Base-by-base conservation (phyloP, 1,140 invertebrate species). In the Drosophila athabasca region DNA sequence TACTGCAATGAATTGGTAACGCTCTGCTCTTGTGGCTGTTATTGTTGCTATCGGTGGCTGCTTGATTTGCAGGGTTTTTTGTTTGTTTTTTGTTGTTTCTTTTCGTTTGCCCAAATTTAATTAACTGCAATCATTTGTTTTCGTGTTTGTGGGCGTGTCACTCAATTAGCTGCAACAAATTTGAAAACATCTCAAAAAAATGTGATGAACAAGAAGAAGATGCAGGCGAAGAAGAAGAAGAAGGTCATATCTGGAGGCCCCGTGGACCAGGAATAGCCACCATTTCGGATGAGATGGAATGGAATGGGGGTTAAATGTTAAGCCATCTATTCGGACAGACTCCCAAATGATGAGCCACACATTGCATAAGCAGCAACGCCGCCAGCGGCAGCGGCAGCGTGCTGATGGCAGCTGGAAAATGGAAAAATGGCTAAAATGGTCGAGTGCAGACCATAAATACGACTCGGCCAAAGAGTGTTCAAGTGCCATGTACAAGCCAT, bases 1-100 rank as follows among this genome's bases (percentile, higher is more conserved):
- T 82, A 88, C 83, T 66, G 83, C 82, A 88, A 79, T 87, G 82
- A 72, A 88, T 87, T 78, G 84, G 72, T 59, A 77, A 66, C 59
- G 69, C 51, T 39, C 35, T 39, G 35, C 35, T 39, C 35, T 39
- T 39, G 35, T 39, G 3, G 11, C 13, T 39, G 54, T 29, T 59
- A 72, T 62, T 54, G 50, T 31, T 57, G 58, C 64, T 52, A 49
- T 80, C 80, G 67, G 22, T 67, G 45, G 35, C 51, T 53, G 73
- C 52, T 62, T 24, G 50, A 4, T 4, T 19, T 29, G 17, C 48
- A 53, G 52, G 53, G 57, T 35, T 64, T 66, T 73, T 39, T 2
- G 6, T 19, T 24, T 24, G 3, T 3, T 19, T 46, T 45, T 46
- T 11, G 3, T 19, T 15, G 3, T 19, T 15, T 46, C 45, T 46